Base-by-base conservation (phyloP, 1,140 invertebrate genomes). In the Drosophila parvula region DNA sequence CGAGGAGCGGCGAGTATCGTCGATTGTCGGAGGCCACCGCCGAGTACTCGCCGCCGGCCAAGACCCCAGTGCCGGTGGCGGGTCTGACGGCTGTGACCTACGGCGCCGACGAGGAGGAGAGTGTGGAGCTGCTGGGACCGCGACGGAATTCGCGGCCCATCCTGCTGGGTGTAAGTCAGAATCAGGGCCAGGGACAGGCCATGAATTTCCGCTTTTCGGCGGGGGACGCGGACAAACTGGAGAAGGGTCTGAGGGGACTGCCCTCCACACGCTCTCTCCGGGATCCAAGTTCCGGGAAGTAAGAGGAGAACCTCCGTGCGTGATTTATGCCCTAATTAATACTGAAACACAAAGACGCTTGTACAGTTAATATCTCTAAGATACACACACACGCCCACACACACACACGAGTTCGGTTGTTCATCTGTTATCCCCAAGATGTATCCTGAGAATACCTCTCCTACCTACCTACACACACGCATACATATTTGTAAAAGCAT, bases 161-260 rank as follows among this genome's bases (percentile, higher is more conserved):
- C 4, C 44, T 81, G 41, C 22, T 85, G 47, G 71, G 77, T 14
- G 81, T 79, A 12, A 67, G 50, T 36, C 68, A 59, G 44, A 47
- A 32, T 6, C 81, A 74, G 62, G 63, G 62, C 11, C 65, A 51
- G 14, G 68, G 48, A n/a, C 90, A 91, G 44, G 70, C 88, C 14
- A 71, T 78, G 79, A 90, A 85, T 56, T 91, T 90, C 62, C 79
- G 91, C 41, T 92, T 92, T 59, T 92, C 91, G 18, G 91, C 91
- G 28, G 91, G 91, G 22, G 91, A 92, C 79, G 91, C 91, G 8
- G 91, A 92, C 48, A 92, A 91, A 74, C 61, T 92, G 59, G 91
- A 92, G 63, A 91, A 91, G 67, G 91, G 91, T 22, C 56, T 92
- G 43, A 78, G 81, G 18, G 88, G 81, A 4, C 56, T 92, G 48